These are phyloP conservation scores for Phainopepla nitens DNA, from an alignment of 2,113 vertebrate species.

Conservation along the genomic window DNA sequence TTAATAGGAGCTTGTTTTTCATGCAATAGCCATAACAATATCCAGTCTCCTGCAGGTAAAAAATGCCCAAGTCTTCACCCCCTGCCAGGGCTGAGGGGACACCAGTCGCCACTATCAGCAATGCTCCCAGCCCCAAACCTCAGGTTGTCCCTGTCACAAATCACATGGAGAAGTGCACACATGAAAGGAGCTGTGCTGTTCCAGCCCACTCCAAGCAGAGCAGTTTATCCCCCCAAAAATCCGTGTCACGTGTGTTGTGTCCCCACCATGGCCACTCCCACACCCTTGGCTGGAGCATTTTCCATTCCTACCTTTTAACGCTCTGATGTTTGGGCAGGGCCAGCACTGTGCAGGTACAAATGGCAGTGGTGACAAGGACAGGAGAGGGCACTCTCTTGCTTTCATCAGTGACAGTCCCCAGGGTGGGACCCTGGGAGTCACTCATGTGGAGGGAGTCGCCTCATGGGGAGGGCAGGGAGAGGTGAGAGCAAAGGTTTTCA, in stretches of 20 bases:
- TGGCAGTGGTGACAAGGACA: not conserved
- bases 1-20: constrained; percentile 33
- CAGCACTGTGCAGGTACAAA: not conserved
- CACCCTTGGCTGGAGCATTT: not conserved
- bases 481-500: not conserved
- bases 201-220: not conserved
- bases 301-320: not conserved
- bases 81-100: not conserved
- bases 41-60: not conserved
- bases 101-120: not conserved
- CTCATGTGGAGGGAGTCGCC: not conserved
- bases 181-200: not conserved
- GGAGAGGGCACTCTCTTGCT: not conserved
- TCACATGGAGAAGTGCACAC: accelerated
- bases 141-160: not conserved
- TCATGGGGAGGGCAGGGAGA: not conserved
- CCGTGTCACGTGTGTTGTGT: accelerated
- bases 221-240: not conserved
- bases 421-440: not conserved
- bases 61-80: not conserved
- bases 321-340: not conserved
- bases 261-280: not conserved
- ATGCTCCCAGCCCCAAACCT: not conserved
- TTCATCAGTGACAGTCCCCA: not conserved
- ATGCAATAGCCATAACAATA: not conserved